Conservation (phyloP, 2,113 vertebrate species). For the Semnopithecus entellus region DNA sequence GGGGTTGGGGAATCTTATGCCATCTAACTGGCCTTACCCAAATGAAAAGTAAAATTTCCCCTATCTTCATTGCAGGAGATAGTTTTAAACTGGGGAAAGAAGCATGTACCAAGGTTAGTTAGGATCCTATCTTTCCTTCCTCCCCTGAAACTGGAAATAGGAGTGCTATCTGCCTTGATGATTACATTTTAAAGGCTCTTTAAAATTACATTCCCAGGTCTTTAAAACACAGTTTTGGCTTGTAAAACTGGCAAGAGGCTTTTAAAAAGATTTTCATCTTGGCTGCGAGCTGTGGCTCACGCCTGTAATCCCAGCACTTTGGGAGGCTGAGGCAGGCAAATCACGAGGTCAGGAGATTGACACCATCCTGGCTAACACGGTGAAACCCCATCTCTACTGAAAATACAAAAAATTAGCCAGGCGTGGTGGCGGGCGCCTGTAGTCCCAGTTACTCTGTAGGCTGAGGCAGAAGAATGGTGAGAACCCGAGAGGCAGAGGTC, state of each 20-base stretch:
- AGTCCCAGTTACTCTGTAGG: too few species aligned
- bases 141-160: neutral
- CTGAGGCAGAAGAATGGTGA: too few species aligned
- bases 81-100: neutral
- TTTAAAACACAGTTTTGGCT: neutral
- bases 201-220: neutral
- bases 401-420: too few species aligned
- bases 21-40: neutral
- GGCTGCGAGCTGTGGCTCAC: too few species aligned
- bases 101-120: neutral
- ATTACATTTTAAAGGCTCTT: neutral
- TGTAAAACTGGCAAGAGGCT: neutral
- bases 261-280: neutral
- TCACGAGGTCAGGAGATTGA: too few species aligned
- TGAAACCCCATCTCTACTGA: too few species aligned
- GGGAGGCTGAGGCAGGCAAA: too few species aligned
- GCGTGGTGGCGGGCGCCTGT: too few species aligned
- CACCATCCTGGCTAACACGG: too few species aligned
- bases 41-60: neutral
- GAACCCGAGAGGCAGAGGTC: too few species aligned
- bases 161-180: neutral
- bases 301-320: too few species aligned
- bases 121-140: rapidly evolving
- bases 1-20: rapidly evolving
- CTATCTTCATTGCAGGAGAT: neutral